These are phyloP conservation scores for Macrophya alboannulata DNA, from an alignment of 2,888 invertebrate genomes.

Conservation along the genomic window DNA sequence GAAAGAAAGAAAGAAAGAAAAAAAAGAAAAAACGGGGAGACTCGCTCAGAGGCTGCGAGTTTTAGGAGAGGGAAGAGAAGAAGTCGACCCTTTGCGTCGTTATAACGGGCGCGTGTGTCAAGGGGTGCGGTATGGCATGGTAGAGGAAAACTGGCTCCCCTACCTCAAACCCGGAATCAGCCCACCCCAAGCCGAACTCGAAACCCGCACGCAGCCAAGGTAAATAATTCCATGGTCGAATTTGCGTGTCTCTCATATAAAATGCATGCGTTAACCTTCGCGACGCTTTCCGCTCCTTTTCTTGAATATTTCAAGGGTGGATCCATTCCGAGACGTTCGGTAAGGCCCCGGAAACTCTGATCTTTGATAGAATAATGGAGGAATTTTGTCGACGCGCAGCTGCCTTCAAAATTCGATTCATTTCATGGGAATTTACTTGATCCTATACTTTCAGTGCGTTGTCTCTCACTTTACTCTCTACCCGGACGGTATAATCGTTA, in stretches of 20 bases:
- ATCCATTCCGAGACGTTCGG: slow-evolving; percentile 20
- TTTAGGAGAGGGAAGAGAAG: slow-evolving; percentile 21
- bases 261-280: slow-evolving; percentile 48
- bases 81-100: slow-evolving; percentile 53
- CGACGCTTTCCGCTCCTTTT: slow-evolving; percentile 47
- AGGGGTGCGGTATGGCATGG: slow-evolving; percentile 28
- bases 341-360: background rate
- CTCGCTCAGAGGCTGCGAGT: slow-evolving; percentile 27
- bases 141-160: background rate
- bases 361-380: slow-evolving; percentile 41
- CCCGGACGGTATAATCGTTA: background rate
- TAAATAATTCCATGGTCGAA: slow-evolving; percentile 42
- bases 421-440: background rate
- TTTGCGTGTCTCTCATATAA: slow-evolving; percentile 36
- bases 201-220: slow-evolving; percentile 36
- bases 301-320: slow-evolving; percentile 41
- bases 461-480: background rate
- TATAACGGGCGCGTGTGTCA: slow-evolving; percentile 30
- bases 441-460: background rate
- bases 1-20: background rate
- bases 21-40: background rate
- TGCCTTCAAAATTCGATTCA: slow-evolving; percentile 9
- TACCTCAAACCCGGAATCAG: slow-evolving; percentile 28
- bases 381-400: background rate
- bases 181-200: slow-evolving; percentile 34